A percentile compares a stretch with the other conserved stretches of the same genome.
Evolutionary conservation across 2,888 invertebrate genomes (phyloP).

Genomic region (Lasioglossum calceatum): DNA sequence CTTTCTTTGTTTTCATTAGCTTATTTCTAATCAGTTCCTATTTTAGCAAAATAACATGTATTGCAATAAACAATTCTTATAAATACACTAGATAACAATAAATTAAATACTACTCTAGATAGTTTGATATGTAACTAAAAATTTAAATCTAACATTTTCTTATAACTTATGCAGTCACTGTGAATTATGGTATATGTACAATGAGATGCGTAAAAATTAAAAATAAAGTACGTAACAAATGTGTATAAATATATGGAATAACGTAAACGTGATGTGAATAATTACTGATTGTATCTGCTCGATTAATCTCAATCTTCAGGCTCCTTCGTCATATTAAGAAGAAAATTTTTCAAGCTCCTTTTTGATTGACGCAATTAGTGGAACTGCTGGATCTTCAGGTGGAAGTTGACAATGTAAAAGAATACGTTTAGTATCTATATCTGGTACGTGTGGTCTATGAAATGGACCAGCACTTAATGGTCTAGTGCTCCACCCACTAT

Average conservation of each 20-base stretch:
- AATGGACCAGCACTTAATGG: constrained; percentile 89
- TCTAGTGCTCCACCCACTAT: constrained; percentile 83
- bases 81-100: not conserved
- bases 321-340: constrained; percentile 28
- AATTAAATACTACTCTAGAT: not conserved
- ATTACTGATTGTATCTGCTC: not conserved
- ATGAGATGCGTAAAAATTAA: not conserved
- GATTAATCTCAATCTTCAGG: not conserved
- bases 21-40: not conserved
- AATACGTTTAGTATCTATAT: constrained; percentile 85
- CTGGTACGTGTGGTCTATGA: constrained; percentile 85
- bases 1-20: not conserved
- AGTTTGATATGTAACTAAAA: not conserved
- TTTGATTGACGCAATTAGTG: constrained; percentile 93
- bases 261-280: not conserved
- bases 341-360: constrained; percentile 86
- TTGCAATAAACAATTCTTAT: not conserved
- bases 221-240: constrained; percentile 1
- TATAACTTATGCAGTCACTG: not conserved
- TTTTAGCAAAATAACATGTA: not conserved
- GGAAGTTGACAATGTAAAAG: constrained; percentile 87
- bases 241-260: constrained; percentile 1
- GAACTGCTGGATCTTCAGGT: constrained; percentile 90
- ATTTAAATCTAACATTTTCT: not conserved
- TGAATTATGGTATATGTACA: constrained; percentile 48